phyloP scores from a whole-genome alignment of 2,797 vertebrate species.

The Odontamblyopus rebecca region DNA sequence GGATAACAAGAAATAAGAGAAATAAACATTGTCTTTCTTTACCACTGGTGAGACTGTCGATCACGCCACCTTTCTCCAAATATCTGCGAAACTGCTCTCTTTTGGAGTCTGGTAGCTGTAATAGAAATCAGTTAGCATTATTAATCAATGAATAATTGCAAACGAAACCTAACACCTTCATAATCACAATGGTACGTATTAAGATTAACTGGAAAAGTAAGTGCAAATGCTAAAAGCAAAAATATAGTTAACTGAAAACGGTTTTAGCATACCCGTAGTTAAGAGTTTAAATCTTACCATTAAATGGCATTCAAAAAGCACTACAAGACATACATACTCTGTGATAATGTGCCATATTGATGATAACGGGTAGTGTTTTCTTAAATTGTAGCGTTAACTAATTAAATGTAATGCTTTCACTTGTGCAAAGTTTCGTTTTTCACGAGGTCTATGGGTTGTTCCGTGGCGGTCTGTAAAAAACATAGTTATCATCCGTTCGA shows the following conservation, averaged over 20 bases:
- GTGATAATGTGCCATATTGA: constrained; percentile 1
- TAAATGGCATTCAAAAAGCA: background rate
- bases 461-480: background rate
- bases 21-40: background rate
- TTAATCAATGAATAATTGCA: background rate
- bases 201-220: too few species aligned
- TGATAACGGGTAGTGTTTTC: background rate
- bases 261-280: background rate
- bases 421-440: background rate
- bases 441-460: background rate
- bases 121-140: background rate
- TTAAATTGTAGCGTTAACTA: background rate
- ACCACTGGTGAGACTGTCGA: constrained; percentile 86
- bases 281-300: too few species aligned
- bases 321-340: constrained; percentile 2
- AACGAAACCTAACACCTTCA: background rate
- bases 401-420: background rate
- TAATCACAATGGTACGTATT: too few species aligned
- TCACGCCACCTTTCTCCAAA: constrained; percentile 91
- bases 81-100: constrained; percentile 95
- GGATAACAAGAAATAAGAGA: background rate
- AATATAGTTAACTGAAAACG: background rate
- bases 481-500: background rate
- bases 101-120: constrained; percentile 86
- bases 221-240: background rate